Conservation (phyloP, 2,797 vertebrate genomes). For the Gallinago stenura region DNA sequence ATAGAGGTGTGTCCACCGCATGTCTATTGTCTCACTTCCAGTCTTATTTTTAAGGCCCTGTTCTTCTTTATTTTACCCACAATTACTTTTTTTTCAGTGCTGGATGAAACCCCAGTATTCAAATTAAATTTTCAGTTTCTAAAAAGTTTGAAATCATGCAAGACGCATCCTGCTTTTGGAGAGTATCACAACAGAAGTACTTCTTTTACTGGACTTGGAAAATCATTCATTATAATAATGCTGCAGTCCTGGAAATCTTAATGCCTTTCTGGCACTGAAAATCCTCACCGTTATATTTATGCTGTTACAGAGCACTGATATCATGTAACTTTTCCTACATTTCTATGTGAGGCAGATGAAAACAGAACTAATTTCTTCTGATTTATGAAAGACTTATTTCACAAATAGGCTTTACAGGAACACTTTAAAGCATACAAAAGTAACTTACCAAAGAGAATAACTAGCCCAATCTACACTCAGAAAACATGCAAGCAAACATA, state of each 20-base stretch:
- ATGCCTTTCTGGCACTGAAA: constrained; percentile 3
- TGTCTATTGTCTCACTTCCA: background rate
- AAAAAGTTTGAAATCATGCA: constrained; percentile 7
- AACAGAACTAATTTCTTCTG: constrained; percentile 11
- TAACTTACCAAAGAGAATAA: background rate
- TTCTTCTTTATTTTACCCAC: background rate
- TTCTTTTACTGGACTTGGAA: constrained; percentile 10
- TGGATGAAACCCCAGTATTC: background rate
- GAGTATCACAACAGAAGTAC: background rate
- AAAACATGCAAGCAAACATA: background rate
- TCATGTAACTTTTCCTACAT: background rate
- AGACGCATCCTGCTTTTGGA: background rate
- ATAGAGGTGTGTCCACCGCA: background rate
- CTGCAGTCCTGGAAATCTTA: background rate
- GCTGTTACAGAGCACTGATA: background rate
- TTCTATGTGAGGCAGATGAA: background rate
- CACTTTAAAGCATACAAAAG: background rate
- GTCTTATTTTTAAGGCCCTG: background rate
- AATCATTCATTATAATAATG: background rate
- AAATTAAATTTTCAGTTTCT: constrained; percentile 3
- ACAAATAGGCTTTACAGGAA: background rate
- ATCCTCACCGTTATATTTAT: background rate
- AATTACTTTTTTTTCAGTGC: background rate
- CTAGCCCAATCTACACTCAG: background rate
- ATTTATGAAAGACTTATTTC: constrained; percentile 4